Conservation (phyloP, 2,888 invertebrate species). For the Lasioglossum calceatum region DNA sequence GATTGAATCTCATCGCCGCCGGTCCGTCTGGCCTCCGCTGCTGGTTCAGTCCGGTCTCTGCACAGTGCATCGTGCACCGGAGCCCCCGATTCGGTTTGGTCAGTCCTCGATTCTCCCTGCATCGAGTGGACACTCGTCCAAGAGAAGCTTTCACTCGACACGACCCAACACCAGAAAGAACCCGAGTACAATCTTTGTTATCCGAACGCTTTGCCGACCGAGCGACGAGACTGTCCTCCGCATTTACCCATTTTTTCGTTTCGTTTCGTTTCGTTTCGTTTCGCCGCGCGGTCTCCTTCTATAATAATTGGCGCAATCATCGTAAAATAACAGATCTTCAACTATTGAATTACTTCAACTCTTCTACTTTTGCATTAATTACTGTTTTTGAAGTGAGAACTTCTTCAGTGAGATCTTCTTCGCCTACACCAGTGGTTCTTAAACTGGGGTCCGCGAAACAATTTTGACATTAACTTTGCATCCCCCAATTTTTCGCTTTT, state of each 20-base stretch:
- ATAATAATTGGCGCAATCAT: neutral
- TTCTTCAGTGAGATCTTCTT: no score
- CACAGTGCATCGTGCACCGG: neutral
- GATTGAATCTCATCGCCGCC: slow-evolving; percentile 48
- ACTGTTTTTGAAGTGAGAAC: no score
- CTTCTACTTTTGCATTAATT: no score
- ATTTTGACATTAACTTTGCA: no score
- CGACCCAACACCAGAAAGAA: neutral
- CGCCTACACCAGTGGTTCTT: no score
- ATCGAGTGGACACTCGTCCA: slow-evolving; percentile 23
- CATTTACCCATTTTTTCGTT: neutral
- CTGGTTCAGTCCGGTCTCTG: neutral
- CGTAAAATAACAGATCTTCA: no score
- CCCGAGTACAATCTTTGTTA: neutral
- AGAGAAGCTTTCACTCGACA: slow-evolving; percentile 29
- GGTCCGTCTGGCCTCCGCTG: slow-evolving; percentile 12
- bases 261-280: neutral
- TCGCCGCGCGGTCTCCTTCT: neutral
- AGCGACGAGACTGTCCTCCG: neutral
- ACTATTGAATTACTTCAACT: no score
- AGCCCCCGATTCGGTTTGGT: slow-evolving; percentile 32
- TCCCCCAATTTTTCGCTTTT: no score
- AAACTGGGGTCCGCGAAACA: no score
- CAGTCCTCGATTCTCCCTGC: slow-evolving; percentile 25
- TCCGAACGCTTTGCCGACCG: neutral